phyloP scores from a whole-genome alignment of 2,797 vertebrate genomes.

The Enteromius fasciolatus region DNA sequence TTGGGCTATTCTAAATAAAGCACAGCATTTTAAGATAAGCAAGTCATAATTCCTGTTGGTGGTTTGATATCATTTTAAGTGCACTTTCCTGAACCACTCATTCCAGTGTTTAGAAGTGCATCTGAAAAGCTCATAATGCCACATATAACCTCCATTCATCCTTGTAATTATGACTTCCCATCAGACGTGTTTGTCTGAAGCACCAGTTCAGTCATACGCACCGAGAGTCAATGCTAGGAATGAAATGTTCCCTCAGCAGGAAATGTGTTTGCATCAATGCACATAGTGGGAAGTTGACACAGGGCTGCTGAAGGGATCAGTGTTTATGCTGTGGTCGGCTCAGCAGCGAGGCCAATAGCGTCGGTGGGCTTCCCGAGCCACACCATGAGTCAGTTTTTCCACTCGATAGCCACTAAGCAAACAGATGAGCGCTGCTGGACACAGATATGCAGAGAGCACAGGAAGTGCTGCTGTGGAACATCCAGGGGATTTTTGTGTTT shows the following conservation, averaged over 20 bases:
- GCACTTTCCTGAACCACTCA: neutral
- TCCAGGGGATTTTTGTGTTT: slow-evolving; percentile 53
- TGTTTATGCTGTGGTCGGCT: slow-evolving; percentile 75
- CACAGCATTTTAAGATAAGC: slow-evolving; percentile 4
- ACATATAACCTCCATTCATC: slow-evolving; percentile 27
- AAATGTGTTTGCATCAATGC: slow-evolving; percentile 71
- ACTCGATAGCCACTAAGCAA: slow-evolving; percentile 68
- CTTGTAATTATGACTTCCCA: slow-evolving; percentile 24
- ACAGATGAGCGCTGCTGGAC: slow-evolving; percentile 65
- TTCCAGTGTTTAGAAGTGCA: slow-evolving; percentile 32
- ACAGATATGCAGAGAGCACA: slow-evolving; percentile 56
- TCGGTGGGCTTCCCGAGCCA: slow-evolving; percentile 52
- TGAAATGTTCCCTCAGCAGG: slow-evolving; percentile 66
- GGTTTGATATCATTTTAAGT: slow-evolving; percentile 5
- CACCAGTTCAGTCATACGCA: slow-evolving; percentile 11
- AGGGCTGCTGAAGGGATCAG: slow-evolving; percentile 65
- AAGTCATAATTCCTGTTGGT: neutral
- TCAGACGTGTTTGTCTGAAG: slow-evolving; percentile 26
- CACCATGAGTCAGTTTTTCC: slow-evolving; percentile 70
- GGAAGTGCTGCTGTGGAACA: slow-evolving; percentile 64
- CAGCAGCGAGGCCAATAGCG: slow-evolving; percentile 52
- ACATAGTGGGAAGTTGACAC: slow-evolving; percentile 73
- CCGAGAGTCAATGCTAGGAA: slow-evolving; percentile 7
- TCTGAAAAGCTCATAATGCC: neutral
- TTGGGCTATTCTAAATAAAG: slow-evolving; percentile 25